phyloP scores from a whole-genome alignment of 2,888 invertebrate genomes.

The Actias luna region DNA sequence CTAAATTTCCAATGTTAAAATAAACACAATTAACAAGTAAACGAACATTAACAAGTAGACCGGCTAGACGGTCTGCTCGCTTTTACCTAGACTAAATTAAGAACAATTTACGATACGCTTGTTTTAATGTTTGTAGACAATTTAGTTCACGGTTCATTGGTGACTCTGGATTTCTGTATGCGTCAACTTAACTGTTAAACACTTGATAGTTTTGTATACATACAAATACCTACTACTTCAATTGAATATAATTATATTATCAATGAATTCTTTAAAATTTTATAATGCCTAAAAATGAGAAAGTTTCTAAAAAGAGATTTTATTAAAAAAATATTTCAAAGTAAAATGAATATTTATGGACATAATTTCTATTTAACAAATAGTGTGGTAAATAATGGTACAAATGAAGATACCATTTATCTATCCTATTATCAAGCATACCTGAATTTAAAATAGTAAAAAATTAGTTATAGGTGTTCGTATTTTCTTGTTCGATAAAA shows the following conservation, averaged over 20 bases:
- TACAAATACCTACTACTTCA: not conserved
- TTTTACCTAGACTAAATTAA: conserved; percentile 65
- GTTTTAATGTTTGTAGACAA: conserved; percentile 70
- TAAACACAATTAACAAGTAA: conserved; percentile 34
- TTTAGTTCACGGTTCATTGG: conserved; percentile 66
- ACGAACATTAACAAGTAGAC: conserved; percentile 42
- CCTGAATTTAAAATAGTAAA: no score
- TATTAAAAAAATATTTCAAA: not conserved
- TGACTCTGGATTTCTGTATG: conserved; percentile 49
- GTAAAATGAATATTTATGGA: no score
- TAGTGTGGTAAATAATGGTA: no score
- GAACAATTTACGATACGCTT: conserved; percentile 69
- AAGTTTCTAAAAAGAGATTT: not conserved
- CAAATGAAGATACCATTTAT: no score
- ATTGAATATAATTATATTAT: not conserved
- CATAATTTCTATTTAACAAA: no score
- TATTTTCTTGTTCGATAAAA: no score
- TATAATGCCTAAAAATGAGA: not conserved
- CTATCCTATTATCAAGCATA: no score
- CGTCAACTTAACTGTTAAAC: conserved; percentile 34
- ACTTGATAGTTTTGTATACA: not conserved
- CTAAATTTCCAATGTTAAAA: conserved; percentile 25
- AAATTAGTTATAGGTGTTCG: no score
- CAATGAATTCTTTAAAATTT: not conserved
- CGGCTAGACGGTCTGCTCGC: conserved; percentile 38